These are phyloP conservation scores for Microctenopoma lineatum DNA, from an alignment of 2,797 vertebrate species.

Conservation along the genomic window DNA sequence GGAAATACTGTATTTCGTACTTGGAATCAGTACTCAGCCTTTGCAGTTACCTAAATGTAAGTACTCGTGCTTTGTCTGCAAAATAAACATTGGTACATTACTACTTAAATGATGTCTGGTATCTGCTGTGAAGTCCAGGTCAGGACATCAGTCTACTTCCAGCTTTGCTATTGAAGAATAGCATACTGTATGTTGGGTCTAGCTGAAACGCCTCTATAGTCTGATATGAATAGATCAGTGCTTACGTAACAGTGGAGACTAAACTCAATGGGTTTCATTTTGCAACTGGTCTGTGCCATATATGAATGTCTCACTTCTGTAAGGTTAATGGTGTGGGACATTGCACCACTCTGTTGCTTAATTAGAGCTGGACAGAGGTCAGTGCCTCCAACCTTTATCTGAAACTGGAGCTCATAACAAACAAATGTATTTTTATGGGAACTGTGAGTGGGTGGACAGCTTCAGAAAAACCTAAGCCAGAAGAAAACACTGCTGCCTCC, in stretches of 20 bases:
- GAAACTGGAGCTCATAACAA: slow-evolving; percentile 62
- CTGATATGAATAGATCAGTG: not conserved
- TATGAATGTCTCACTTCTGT: slow-evolving; percentile 50
- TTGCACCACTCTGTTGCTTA: slow-evolving; percentile 64
- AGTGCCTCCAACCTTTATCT: slow-evolving; percentile 64
- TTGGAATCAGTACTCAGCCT: too few relatives aligned
- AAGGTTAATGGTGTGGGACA: slow-evolving; percentile 73
- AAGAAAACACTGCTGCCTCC: slow-evolving; percentile 49
- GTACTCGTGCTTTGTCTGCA: too few relatives aligned
- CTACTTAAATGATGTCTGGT: not conserved
- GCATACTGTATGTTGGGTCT: not conserved
- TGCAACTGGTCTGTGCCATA: slow-evolving; percentile 37
- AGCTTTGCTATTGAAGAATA: not conserved
- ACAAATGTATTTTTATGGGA: slow-evolving; percentile 73
- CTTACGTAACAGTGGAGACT: slow-evolving; percentile 6
- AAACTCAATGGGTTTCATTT: slow-evolving; percentile 16
- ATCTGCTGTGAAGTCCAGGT: not conserved
- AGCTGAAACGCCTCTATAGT: not conserved
- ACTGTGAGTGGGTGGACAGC: slow-evolving; percentile 44
- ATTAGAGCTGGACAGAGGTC: slow-evolving; percentile 72
- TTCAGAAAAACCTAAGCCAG: slow-evolving; percentile 36
- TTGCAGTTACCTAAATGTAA: too few relatives aligned
- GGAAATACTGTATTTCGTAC: too few relatives aligned
- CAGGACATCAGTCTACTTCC: not conserved
- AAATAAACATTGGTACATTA: not conserved